Evolutionary conservation across 2,888 invertebrate genomes (phyloP), one percentile per base, ranked within the genome.

Genomic region (Phalera bucephala): DNA sequence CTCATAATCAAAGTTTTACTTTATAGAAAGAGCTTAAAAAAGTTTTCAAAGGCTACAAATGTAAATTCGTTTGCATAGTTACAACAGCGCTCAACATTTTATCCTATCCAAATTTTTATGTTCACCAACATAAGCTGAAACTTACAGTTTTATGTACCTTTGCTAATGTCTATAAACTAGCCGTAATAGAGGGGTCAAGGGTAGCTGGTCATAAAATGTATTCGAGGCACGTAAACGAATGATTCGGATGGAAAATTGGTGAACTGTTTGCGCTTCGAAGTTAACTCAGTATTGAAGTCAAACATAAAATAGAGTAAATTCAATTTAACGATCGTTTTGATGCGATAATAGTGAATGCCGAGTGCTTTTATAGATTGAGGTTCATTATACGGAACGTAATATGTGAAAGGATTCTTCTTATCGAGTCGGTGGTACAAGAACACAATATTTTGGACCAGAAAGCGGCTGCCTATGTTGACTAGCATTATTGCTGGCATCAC

Each of bases 211-310:
- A 13, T 17, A 12, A 31, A 58, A 49, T 45, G 43, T 55, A 76
- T 70, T 70, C 72, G 12, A 33, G 31, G 36, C 69, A 64, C 70
- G 72, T 64, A 53, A 46, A 46, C 45, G 38, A 53, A 37, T 50
- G 40, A 60, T 64, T 65, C 47, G 45, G 31, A 47, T 59, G 51
- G 64, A 59, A 70, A 72, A 68, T 64, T 55, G 53, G 31, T 17
- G 33, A 26, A 45, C 36, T 46, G 55, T 53, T 55, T 48, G 52
- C 40, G 37, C 51, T 34, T 33, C 34, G 43, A 53, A 58, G 53
- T 59, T 49, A 45, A 55, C 49, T 41, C 26, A 36, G 40, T 31
- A 34, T 20, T 52, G 27, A 31, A 14, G 31, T 13, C 28, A 27
- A 40, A 32, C 38, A 32, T 36, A 33, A 31, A 41, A 45, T 36